Evolutionary conservation across 37 sponge, comb jelly and placozoan genomes (phyloP).

Genomic region (Crambe crambe): DNA sequence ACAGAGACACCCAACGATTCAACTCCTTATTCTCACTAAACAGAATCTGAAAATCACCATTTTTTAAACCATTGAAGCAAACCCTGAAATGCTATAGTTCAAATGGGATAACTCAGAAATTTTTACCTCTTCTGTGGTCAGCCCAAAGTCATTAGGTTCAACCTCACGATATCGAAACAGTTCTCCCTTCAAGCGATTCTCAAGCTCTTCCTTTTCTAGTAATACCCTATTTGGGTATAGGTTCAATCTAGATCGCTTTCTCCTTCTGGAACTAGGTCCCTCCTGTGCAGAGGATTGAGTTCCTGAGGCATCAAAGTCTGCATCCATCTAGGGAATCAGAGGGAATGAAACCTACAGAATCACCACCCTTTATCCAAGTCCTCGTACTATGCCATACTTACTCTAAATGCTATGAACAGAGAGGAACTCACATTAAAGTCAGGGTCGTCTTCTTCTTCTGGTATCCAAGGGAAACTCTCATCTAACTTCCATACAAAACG

Average conservation of each 20-base stretch:
- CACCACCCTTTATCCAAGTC: too few relatives aligned
- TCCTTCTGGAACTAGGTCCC: constrained; percentile 49
- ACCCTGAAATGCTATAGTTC: background rate
- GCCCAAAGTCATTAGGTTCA: constrained; percentile 79
- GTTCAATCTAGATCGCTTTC: constrained; percentile 42
- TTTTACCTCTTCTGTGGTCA: constrained; percentile 86
- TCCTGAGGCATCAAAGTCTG: constrained; percentile 69
- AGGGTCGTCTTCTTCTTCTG: constrained; percentile 53
- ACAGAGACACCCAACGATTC: constrained; percentile 92
- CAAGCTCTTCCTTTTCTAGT: background rate
- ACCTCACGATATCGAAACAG: constrained; percentile 68
- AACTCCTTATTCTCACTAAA: constrained; percentile 82
- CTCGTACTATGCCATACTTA: background rate
- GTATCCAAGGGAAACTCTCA: constrained; percentile 18
- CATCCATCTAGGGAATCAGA: constrained; percentile 76
- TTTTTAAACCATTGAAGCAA: background rate
- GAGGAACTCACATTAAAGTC: constrained; percentile 74
- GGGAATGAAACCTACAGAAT: too few relatives aligned
- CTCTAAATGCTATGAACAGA: background rate
- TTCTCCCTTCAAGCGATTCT: background rate
- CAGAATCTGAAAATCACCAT: constrained; percentile 61
- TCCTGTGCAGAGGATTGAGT: too few relatives aligned
- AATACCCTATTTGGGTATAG: background rate
- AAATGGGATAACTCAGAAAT: background rate
- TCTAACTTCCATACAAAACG: too few relatives aligned